Conservation (phyloP, 2,888 invertebrate species). For the Cartodere bifasciata region DNA sequence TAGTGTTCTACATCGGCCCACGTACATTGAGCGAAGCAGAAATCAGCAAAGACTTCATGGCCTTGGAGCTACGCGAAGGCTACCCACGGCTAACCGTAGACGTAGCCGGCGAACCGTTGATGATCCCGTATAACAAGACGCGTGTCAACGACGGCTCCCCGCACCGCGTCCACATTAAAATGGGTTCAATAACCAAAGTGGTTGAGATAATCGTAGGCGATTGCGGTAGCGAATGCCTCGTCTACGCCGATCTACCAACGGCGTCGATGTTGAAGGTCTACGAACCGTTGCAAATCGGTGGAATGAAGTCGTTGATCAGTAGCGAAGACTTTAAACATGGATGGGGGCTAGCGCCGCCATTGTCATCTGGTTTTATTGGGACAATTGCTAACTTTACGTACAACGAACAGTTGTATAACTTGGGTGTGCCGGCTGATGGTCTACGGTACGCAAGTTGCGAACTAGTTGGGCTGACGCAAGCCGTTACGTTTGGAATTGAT, state of each 20-base stretch:
- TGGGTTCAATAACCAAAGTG: too few relatives aligned
- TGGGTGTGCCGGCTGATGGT: slow-evolving; percentile 66
- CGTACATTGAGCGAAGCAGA: slow-evolving; percentile 40
- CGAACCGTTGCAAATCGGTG: slow-evolving; percentile 78
- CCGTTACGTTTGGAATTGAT: slow-evolving; percentile 72
- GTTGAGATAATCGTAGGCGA: too few relatives aligned
- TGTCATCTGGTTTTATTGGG: slow-evolving; percentile 64
- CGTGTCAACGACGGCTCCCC: slow-evolving; percentile 75
- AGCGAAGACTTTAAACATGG: slow-evolving; percentile 47
- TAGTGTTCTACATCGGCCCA: slow-evolving; percentile 88
- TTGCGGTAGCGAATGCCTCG: too few relatives aligned
- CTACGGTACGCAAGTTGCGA: too few relatives aligned
- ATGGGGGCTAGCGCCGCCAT: slow-evolving; percentile 60
- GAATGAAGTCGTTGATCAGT: slow-evolving; percentile 53
- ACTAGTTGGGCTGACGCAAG: slow-evolving; percentile 61
- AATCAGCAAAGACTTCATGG: slow-evolving; percentile 75
- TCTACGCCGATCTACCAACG: too few relatives aligned
- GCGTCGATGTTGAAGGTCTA: slow-evolving; percentile 58
- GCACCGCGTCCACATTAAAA: slow-evolving; percentile 76
- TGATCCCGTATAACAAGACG: too few relatives aligned
- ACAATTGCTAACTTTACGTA: slow-evolving; percentile 87
- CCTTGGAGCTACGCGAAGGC: slow-evolving; percentile 76
- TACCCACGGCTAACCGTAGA: too few relatives aligned
- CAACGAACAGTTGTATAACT: slow-evolving; percentile 77
- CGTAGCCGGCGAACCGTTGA: too few relatives aligned